Base-by-base conservation (phyloP, 2,113 vertebrate species). In the Prochilodus magdalenae region DNA sequence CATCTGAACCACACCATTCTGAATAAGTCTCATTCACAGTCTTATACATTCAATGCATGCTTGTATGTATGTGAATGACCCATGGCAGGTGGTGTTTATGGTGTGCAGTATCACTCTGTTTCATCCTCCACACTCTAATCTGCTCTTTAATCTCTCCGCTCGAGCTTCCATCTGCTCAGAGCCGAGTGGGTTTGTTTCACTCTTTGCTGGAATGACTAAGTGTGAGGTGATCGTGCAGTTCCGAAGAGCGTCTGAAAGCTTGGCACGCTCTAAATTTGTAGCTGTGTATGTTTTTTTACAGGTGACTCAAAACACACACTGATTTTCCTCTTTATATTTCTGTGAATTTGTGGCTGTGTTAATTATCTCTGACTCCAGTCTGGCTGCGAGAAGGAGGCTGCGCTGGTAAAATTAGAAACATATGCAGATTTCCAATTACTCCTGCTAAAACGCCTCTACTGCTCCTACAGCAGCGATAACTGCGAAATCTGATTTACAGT, bases 1-100 rank as follows among this genome's bases (percentile, higher is more conserved):
- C n/a, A n/a, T n/a, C n/a, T n/a, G n/a, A n/a, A n/a, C n/a, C n/a
- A n/a, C n/a, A n/a, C n/a, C n/a, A n/a, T n/a, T n/a, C n/a, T n/a
- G n/a, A n/a, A n/a, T n/a, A n/a, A n/a, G n/a, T n/a, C n/a, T n/a
- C n/a, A n/a, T n/a, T n/a, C n/a, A n/a, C n/a, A n/a, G n/a, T n/a
- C n/a, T n/a, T n/a, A n/a, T n/a, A n/a, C n/a, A n/a, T n/a, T n/a
- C n/a, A n/a, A n/a, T 44, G 40, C 11, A 44, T 44, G 40, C 11
- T 8, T 44, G 14, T 29, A 40, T 15, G 73, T 75, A 4, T 59
- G 5, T 59, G 30, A 8, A 49, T 18, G 12, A 40, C 53, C 29
- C 36, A 5, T 55, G 55, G 22, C 67, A 51, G 69, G 66, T 33
- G 40, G 57, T 80, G 79, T 80, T 33, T 53, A 27, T 73, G 6